Evolutionary conservation across 53 echinoderm and acorn worm genomes (phyloP).

Genomic region (Apostichopus leukothele): DNA sequence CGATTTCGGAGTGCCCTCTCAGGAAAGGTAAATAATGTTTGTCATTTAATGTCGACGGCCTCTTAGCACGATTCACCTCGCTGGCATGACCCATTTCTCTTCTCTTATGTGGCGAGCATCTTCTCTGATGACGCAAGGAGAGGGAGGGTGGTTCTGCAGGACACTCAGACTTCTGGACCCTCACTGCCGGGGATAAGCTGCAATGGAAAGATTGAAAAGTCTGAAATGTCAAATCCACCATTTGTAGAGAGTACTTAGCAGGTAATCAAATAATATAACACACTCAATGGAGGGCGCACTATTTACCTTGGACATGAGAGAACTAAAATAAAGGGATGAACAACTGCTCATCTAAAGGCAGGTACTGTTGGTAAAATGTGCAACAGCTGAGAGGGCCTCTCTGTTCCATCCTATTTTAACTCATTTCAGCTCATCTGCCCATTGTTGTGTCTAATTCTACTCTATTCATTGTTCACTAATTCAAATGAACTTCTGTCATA

Average conservation of each 20-base stretch:
- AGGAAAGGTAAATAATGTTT: background rate
- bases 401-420: no score
- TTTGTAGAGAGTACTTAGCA: background rate
- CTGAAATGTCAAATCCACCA: background rate
- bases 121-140: background rate
- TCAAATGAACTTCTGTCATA: no score
- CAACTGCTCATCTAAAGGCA: no score
- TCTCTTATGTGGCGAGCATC: background rate
- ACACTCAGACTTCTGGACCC: conserved; percentile 78
- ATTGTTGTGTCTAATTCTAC: no score
- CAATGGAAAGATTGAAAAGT: background rate
- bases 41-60: background rate
- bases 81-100: background rate
- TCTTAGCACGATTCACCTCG: conserved; percentile 4
- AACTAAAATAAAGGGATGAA: no score
- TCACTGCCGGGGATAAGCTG: conserved; percentile 96
- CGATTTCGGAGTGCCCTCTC: background rate
- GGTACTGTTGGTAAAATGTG: no score
- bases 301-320: no score
- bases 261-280: background rate
- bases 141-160: background rate
- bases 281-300: background rate
- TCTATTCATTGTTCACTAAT: no score
- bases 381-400: no score
- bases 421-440: no score